Conservation (phyloP, 2,888 invertebrate genomes). For the Phaedon cochleariae region DNA sequence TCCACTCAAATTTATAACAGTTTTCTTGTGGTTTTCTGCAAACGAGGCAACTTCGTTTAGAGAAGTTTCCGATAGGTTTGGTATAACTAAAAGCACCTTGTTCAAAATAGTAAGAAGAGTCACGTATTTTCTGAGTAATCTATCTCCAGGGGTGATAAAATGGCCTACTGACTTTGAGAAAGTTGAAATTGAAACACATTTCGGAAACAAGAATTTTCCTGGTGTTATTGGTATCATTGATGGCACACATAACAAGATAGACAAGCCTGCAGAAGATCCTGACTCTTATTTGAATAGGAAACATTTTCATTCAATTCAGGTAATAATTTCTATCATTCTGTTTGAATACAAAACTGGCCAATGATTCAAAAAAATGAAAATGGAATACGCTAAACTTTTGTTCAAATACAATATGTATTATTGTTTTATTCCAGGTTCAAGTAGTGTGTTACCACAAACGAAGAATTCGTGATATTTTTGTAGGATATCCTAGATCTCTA, state of each 20-base stretch:
- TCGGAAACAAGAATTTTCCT: slow-evolving; percentile 32
- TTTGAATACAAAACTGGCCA: neutral
- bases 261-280: slow-evolving; percentile 35
- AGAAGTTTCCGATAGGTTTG: slow-evolving; percentile 40
- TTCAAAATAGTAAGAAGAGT: slow-evolving; percentile 35
- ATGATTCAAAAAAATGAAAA: neutral
- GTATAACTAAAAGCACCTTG: slow-evolving; percentile 34
- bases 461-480: slow-evolving; percentile 39
- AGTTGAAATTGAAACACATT: slow-evolving; percentile 29
- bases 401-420: too few relatives aligned
- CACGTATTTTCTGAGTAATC: slow-evolving; percentile 33
- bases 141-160: slow-evolving; percentile 28
- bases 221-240: slow-evolving; percentile 32
- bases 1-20: slow-evolving; percentile 29
- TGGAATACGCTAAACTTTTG: slow-evolving; percentile 7
- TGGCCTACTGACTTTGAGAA: slow-evolving; percentile 31
- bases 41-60: slow-evolving; percentile 34
- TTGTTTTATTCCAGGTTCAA: too few relatives aligned
- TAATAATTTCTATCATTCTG: slow-evolving; percentile 16
- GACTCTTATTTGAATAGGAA: slow-evolving; percentile 33
- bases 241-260: slow-evolving; percentile 33
- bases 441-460: too few relatives aligned
- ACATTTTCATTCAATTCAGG: slow-evolving; percentile 29
- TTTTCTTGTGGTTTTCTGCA: slow-evolving; percentile 39
- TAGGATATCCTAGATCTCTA: slow-evolving; percentile 42